These are phyloP conservation scores for Dynastes hyllus DNA, from an alignment of 2,888 invertebrate genomes.

Conservation along the genomic window DNA sequence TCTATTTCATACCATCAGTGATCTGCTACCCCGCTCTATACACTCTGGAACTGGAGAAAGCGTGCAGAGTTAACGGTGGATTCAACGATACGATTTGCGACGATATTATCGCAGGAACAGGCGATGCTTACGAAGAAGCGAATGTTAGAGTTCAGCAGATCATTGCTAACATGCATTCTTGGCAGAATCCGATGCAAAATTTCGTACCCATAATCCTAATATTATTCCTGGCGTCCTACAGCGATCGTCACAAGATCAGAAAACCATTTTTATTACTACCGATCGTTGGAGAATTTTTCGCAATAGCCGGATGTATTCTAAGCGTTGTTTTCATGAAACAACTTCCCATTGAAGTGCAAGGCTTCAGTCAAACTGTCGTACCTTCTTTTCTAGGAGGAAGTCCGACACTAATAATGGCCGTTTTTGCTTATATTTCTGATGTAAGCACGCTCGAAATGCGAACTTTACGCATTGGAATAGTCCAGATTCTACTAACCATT, in stretches of 20 bases:
- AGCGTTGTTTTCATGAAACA: conserved; percentile 74
- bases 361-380: conserved; percentile 73
- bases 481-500: conserved; percentile 67
- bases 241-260: conserved; percentile 67
- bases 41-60: conserved; percentile 75
- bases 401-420: conserved; percentile 70
- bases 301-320: conserved; percentile 72
- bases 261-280: conserved; percentile 69
- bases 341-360: conserved; percentile 73
- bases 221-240: conserved; percentile 68
- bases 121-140: conserved; percentile 66
- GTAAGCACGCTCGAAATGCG: conserved; percentile 74
- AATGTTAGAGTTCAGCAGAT: conserved; percentile 70
- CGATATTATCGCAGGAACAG: conserved; percentile 65
- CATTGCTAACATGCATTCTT: conserved; percentile 70
- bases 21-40: conserved; percentile 70
- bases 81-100: conserved; percentile 73
- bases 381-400: conserved; percentile 76
- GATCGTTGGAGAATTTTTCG: conserved; percentile 68
- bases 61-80: conserved; percentile 73
- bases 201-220: conserved; percentile 66
- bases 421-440: conserved; percentile 69
- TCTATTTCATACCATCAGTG: conserved; percentile 64
- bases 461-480: conserved; percentile 77
- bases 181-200: conserved; percentile 66